Percentiles rank a stretch among this genome's conserved stretches.
Conservation (phyloP, 2,797 vertebrate genomes). For the Gila robusta region DNA sequence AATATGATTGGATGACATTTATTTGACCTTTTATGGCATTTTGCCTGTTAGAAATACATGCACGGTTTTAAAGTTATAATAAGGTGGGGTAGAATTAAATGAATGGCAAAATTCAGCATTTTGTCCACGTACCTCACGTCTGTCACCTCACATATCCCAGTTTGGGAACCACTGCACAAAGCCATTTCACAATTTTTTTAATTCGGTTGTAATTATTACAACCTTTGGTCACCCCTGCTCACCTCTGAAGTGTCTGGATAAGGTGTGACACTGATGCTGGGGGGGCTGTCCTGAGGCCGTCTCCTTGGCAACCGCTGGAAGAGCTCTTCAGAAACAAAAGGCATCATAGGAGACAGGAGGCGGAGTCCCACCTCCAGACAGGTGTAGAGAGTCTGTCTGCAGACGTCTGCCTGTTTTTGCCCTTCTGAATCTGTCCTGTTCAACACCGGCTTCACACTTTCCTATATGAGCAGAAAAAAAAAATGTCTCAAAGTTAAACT, state of each 20-base stretch:
- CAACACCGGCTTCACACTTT: conserved; percentile 83
- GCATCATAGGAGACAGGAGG: conserved; percentile 90
- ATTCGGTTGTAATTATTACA: too few relatives aligned
- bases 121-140: too few relatives aligned
- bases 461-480: conserved; percentile 66
- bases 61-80: too few relatives aligned
- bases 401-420: conserved; percentile 72
- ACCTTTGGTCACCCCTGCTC: conserved; percentile 19
- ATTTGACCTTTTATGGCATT: too few relatives aligned
- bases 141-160: too few relatives aligned
- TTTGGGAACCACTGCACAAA: too few relatives aligned
- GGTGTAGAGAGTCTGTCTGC: conserved; percentile 88
- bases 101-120: too few relatives aligned
- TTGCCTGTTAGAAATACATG: too few relatives aligned
- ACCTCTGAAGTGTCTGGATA: conserved; percentile 85
- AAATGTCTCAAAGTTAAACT: neutral
- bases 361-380: conserved; percentile 88
- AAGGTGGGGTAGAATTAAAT: too few relatives aligned
- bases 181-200: too few relatives aligned
- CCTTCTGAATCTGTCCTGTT: conserved; percentile 71
- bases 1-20: too few relatives aligned
- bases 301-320: conserved; percentile 88
- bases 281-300: conserved; percentile 69
- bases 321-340: conserved; percentile 90
- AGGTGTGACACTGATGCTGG: conserved; percentile 83